Conservation (phyloP, 2,113 vertebrate species). For the Pomatostomus ruficeps region DNA sequence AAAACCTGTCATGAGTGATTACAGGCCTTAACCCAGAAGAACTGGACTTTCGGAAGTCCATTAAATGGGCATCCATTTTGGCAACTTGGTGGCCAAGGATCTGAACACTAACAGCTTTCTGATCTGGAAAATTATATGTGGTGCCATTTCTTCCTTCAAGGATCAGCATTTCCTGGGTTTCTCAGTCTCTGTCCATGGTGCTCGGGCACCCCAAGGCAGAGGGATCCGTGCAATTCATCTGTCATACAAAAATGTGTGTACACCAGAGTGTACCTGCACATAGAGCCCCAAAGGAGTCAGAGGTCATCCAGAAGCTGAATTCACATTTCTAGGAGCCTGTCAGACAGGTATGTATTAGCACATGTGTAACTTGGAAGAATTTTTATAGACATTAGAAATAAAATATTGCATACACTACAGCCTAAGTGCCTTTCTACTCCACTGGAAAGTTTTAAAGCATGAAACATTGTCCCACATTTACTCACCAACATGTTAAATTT, state of each 20-base stretch:
- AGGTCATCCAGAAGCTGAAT: background rate
- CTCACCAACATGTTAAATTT: background rate
- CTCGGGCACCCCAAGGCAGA: background rate
- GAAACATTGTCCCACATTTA: background rate
- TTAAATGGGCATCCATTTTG: background rate
- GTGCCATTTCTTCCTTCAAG: background rate
- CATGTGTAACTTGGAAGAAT: background rate
- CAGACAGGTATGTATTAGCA: background rate
- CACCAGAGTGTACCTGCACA: background rate
- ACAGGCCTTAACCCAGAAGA: background rate
- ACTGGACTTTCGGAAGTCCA: background rate
- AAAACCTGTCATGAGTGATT: background rate
- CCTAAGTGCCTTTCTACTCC: background rate
- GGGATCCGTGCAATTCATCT: accelerated
- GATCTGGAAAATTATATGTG: background rate
- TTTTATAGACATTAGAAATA: background rate
- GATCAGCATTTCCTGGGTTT: background rate
- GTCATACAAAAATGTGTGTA: background rate
- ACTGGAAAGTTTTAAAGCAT: background rate
- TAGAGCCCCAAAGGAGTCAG: background rate
- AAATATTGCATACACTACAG: background rate
- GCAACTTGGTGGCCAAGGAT: background rate
- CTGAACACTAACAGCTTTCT: background rate
- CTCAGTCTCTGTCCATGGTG: constrained; percentile 38
- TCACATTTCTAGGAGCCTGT: background rate